Base-by-base conservation (phyloP, 2,797 vertebrate species). In the Sebastes iracundus region DNA sequence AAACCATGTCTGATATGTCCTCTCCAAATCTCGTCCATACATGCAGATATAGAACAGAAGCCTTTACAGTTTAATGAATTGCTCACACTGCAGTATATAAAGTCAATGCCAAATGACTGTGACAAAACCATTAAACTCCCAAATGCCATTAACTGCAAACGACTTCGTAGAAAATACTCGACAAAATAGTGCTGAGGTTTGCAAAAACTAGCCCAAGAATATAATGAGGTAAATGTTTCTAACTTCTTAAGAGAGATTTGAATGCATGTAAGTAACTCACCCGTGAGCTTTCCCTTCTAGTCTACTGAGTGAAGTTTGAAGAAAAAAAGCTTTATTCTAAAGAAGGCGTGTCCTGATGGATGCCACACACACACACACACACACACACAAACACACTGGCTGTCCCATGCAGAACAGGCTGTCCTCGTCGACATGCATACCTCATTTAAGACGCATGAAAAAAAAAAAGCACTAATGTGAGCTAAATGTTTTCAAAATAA, bases 211-310 rank as follows among this genome's bases (percentile, higher is more conserved):
- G 2, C 2, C 16, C 6, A 8, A 71, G 5, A 32, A 56, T 8
- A 14, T 22, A 35, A 28, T 11, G 6, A 63, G 6, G 2, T 1
- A 32, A 11, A 59, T 6, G 11, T 49, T 10, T 66, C 3, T 11
- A 33, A 10, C 2, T 4, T 14, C 3, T 2, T 8, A 7, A 38
- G 2, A 49, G 0, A 33, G 6, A 25, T n/a, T 0, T 11, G 9
- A 61, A 56, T n/a, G 58, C 27, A 65, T 32, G 35, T 1, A 18
- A 49, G 46, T 49, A 53, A 88, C 90, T 93, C 56, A 92, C 92
- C 75, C n/a, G 62, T 25, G 49, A 46, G 18, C 3, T 52, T 71
- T 12, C 3, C 6, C 20, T 5, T 49, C 46, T 4, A 38, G 13
- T 32, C 60, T 35, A 22, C 64, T 61, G 63, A 64, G 49, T 0